These are phyloP conservation scores for Pycnonotus jocosus DNA, from an alignment of 2,113 vertebrate genomes.

Conservation along the genomic window DNA sequence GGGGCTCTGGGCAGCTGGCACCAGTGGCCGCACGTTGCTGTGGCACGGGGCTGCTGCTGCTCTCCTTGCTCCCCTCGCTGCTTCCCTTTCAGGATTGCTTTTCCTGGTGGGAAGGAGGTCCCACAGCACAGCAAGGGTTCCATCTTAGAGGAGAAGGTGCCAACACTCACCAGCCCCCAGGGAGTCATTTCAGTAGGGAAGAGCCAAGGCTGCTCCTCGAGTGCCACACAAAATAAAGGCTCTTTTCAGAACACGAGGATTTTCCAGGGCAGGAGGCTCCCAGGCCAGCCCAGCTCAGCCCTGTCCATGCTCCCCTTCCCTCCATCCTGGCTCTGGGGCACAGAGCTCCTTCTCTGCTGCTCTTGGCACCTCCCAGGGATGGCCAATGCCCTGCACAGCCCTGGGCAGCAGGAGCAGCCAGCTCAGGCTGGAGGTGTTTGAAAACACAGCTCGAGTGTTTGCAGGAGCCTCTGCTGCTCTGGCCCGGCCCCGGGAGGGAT, in stretches of 20 bases:
- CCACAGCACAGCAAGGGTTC: not conserved
- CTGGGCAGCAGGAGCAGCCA: too few species aligned
- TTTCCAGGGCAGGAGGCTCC: not conserved
- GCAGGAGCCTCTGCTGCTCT: not conserved
- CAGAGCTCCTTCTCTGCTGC: too few species aligned
- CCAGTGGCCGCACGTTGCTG: rapidly evolving
- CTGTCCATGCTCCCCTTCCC: not conserved
- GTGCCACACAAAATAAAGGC: not conserved
- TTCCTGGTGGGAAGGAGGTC: not conserved
- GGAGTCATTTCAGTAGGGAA: rapidly evolving
- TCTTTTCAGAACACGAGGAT: rapidly evolving
- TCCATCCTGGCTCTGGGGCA: rapidly evolving
- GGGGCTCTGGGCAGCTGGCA: rapidly evolving
- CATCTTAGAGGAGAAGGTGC: rapidly evolving
- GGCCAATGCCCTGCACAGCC: not conserved
- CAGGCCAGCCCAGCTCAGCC: not conserved
- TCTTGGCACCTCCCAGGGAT: rapidly evolving
- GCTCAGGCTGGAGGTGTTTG: rapidly evolving
- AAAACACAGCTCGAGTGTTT: not conserved
- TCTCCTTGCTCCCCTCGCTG: not conserved
- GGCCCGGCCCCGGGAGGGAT: not conserved
- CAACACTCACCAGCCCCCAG: rapidly evolving
- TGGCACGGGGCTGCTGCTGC: rapidly evolving
- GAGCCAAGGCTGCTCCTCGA: not conserved
- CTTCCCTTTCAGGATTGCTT: rapidly evolving